These are phyloP conservation scores for Paraescarpia echinospica DNA, from an alignment of 1,140 invertebrate species.

Conservation along the genomic window DNA sequence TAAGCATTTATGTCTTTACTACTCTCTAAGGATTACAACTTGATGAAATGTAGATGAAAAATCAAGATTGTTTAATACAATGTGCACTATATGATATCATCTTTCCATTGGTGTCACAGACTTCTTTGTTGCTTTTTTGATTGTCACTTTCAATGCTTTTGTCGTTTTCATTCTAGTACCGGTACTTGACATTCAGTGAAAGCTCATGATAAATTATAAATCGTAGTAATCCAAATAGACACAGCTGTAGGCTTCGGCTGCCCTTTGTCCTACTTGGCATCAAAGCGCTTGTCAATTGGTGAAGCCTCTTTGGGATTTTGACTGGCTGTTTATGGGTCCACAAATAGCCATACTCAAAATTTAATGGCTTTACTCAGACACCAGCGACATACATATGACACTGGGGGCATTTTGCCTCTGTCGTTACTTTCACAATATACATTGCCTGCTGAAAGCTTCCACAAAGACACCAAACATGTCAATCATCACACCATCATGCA, in stretches of 20 bases:
- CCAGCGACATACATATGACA: neutral
- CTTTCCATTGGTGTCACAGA: too few relatives aligned
- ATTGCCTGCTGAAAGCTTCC: neutral
- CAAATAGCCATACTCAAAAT: neutral
- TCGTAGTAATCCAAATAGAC: neutral
- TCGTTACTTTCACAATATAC: neutral
- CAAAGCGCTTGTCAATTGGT: too few relatives aligned
- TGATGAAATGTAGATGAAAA: neutral
- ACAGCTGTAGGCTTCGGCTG: neutral
- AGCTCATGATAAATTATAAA: slow-evolving; percentile 1
- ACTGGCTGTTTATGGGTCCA: too few relatives aligned
- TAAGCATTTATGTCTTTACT: neutral
- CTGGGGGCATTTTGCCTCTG: neutral
- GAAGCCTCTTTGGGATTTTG: too few relatives aligned
- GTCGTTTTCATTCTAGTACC: neutral
- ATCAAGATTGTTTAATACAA: too few relatives aligned
- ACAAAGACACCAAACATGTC: neutral
- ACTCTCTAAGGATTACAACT: neutral
- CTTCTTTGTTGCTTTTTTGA: too few relatives aligned
- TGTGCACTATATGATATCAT: too few relatives aligned
- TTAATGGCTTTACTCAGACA: neutral
- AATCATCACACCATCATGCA: neutral
- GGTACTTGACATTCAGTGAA: neutral
- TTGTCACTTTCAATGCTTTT: neutral
- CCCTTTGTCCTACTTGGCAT: neutral